Conservation (phyloP, 2,113 vertebrate genomes). For the Limanda limanda region DNA sequence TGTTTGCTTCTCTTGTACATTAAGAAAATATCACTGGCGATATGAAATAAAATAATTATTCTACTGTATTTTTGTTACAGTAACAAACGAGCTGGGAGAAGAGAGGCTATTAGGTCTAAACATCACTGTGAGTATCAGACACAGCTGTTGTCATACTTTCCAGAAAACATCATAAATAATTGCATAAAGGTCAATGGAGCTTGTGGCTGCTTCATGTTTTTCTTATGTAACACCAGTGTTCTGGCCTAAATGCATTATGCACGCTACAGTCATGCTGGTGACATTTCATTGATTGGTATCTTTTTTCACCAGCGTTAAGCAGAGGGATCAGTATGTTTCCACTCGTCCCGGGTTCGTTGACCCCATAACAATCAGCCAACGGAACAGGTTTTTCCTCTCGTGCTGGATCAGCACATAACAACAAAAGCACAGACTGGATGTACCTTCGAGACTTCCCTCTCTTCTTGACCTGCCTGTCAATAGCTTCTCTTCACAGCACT, state of each 20-base stretch:
- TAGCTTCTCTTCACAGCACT: constrained; percentile 3
- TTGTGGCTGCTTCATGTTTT: constrained; percentile 41
- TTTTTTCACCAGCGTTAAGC: constrained; percentile 54
- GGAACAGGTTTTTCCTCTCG: constrained; percentile 79
- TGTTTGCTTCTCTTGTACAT: not conserved
- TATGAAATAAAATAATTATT: not conserved
- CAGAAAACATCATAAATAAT: constrained; percentile 43
- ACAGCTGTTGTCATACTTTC: constrained; percentile 12
- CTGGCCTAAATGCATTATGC: constrained; percentile 63
- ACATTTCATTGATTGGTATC: constrained; percentile 73
- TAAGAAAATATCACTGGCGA: not conserved
- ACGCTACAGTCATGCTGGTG: constrained; percentile 51
- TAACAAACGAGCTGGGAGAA: not conserved
- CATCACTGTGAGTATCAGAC: not conserved
- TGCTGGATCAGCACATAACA: constrained; percentile 52
- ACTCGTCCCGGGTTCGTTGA: constrained; percentile 54
- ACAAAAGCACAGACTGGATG: constrained; percentile 42
- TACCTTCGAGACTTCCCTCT: constrained; percentile 20
- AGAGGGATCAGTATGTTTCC: constrained; percentile 69
- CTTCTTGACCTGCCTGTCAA: constrained; percentile 37
- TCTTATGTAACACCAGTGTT: constrained; percentile 46
- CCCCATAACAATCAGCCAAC: constrained; percentile 64
- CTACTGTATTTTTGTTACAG: not conserved
- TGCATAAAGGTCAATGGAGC: constrained; percentile 31
- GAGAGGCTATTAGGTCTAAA: not conserved